Evolutionary conservation across 2,888 invertebrate genomes (phyloP), one percentile per base, ranked within the genome.

Genomic region (Microplitis deprimator): DNA sequence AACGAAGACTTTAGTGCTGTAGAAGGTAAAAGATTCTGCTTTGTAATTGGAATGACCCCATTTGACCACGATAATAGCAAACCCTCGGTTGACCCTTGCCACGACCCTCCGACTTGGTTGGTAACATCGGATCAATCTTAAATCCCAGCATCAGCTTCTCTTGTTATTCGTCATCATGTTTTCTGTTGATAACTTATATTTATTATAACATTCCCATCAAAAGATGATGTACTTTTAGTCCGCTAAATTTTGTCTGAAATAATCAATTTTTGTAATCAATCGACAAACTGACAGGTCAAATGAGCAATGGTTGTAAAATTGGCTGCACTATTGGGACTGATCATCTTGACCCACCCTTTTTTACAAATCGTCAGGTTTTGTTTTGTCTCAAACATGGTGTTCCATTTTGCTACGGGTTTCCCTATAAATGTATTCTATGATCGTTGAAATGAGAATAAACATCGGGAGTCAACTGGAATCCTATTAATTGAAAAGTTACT

Each of bases 11-110:
- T 40, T 29, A 17, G 39, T n/a, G 20, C 38, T 62, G 68, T 77
- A 68, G 68, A 77, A 73, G 77, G 40, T 40, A 68, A 68, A 76
- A 40, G 62, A 77, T 41, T 59, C 77, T 61, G 73, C 76, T 75
- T 76, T 77, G 84, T 87, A 88, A 88, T 87, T 87, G 85, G 83
- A 83, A 82, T 86, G 87, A 88, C 87, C 85, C 85, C 84, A 79
- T 87, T 87, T 86, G 85, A 88, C 87, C 87, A 84, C 84, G 84
- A 86, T 87, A 87, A 88, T 87, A 82, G 83, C 81, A 84, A 81
- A 81, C 82, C 84, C 81, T 81, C 78, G 79, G 74, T 76, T 80
- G 78, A 80, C 78, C 81, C 75, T 68, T 65, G 68, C 76, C 79
- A 79, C 81, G 80, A 79, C 79, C 79, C 81, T 79, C 77, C 71